Evolutionary conservation across 2,113 vertebrate genomes (phyloP).

Genomic region (Menidia beryllina): DNA sequence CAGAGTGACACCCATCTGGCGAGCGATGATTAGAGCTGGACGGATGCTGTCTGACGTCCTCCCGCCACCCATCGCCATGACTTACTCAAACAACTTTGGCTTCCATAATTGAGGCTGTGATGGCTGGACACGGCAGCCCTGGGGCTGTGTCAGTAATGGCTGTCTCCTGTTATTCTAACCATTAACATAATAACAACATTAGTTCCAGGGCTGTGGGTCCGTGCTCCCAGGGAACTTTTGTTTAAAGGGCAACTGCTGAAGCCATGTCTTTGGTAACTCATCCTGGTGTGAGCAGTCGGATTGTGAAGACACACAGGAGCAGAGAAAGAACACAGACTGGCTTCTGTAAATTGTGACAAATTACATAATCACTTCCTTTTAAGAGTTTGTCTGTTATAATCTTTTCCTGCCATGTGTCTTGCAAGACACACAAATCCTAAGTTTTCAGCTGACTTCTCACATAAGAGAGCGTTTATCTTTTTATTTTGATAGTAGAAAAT

Average conservation of each 20-base stretch:
- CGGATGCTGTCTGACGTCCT: slow-evolving; percentile 56
- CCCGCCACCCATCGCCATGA: slow-evolving; percentile 65
- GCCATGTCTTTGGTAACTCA: slow-evolving; percentile 49
- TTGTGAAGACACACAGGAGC: slow-evolving; percentile 56
- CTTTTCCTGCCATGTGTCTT: slow-evolving; percentile 36
- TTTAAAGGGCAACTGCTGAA: slow-evolving; percentile 64
- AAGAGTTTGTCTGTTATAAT: no score
- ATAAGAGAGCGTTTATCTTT: slow-evolving; percentile 44
- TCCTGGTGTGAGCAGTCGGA: slow-evolving; percentile 30
- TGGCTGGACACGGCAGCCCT: slow-evolving; percentile 48
- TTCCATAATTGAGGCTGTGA: slow-evolving; percentile 18
- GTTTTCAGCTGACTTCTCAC: slow-evolving; percentile 50
- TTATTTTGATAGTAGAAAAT: slow-evolving; percentile 30
- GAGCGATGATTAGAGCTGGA: slow-evolving; percentile 47
- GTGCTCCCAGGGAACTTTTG: slow-evolving; percentile 72
- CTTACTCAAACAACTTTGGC: slow-evolving; percentile 59
- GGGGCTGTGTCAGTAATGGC: slow-evolving; percentile 70
- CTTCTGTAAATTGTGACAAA: slow-evolving; percentile 72
- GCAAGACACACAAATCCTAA: slow-evolving; percentile 22
- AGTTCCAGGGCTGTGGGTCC: slow-evolving; percentile 79
- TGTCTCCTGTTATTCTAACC: slow-evolving; percentile 80
- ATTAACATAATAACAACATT: slow-evolving; percentile 84
- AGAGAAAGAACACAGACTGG: slow-evolving; percentile 47
- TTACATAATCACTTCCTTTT: slow-evolving; percentile 58
- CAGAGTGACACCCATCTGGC: not conserved